These are phyloP conservation scores for Cyprinodon brontotheroides DNA, from an alignment of 2,113 vertebrate genomes.

Conservation along the genomic window DNA sequence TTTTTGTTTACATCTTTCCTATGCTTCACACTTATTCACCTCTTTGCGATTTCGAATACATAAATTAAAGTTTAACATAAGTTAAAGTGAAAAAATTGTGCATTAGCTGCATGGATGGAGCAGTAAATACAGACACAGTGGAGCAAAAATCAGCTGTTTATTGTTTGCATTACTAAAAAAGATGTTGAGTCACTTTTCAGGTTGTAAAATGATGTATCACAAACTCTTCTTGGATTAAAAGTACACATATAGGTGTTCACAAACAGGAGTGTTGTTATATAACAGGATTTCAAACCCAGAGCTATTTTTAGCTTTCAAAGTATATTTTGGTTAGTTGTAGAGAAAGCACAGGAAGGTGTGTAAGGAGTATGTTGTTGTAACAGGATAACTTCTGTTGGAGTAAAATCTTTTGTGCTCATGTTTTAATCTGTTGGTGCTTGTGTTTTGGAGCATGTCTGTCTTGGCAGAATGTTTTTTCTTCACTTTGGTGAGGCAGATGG, in stretches of 20 bases:
- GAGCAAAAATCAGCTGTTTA: constrained; percentile 27
- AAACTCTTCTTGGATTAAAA: constrained; percentile 55
- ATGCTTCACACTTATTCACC: background rate
- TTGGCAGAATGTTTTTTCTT: constrained; percentile 26
- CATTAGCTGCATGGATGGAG: background rate
- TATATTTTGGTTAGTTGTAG: constrained; percentile 26
- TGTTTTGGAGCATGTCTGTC: constrained; percentile 5
- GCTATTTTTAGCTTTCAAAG: constrained; percentile 60
- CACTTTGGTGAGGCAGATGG: constrained; percentile 60
- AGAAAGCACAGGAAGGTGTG: background rate
- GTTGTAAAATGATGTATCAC: constrained; percentile 30
- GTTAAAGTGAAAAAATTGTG: background rate
- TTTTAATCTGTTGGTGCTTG: constrained; percentile 15
- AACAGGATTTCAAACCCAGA: constrained; percentile 68
- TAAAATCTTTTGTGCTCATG: constrained; percentile 10
- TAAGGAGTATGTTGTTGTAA: constrained; percentile 32
- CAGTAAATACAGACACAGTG: background rate
- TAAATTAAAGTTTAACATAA: background rate
- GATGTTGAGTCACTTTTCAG: constrained; percentile 36
- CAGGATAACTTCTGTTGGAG: background rate
- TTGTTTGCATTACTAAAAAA: constrained; percentile 26
- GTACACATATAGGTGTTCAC: constrained; percentile 53
- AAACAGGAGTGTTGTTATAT: constrained; percentile 56
- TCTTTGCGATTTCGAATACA: background rate
- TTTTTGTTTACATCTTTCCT: background rate